These are phyloP conservation scores for Nudaria mundana DNA, from an alignment of 2,888 invertebrate genomes.

Conservation along the genomic window DNA sequence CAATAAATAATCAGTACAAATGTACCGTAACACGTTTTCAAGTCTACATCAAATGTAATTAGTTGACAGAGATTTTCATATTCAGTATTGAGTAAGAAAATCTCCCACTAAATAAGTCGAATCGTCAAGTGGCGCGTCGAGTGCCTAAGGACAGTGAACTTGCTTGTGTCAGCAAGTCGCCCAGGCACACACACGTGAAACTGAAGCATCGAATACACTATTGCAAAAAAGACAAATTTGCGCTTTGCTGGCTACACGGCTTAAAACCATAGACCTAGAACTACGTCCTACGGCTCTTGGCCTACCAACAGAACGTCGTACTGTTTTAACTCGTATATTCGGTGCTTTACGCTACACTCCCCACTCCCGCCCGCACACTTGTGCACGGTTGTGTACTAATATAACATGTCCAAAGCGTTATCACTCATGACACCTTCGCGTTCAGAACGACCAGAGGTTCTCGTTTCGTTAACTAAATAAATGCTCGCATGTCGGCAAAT, in stretches of 20 bases:
- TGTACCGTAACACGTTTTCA: conserved; percentile 31
- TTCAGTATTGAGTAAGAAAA: conserved; percentile 67
- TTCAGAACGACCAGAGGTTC: conserved; percentile 48
- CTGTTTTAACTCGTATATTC: too few species aligned
- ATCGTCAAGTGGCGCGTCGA: conserved; percentile 58
- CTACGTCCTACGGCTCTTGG: too few species aligned
- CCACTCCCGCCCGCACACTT: too few species aligned
- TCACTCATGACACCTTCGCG: conserved; percentile 66
- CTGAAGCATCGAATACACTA: too few species aligned
- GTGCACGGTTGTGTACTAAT: too few species aligned
- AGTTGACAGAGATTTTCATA: conserved; percentile 78
- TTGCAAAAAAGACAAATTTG: too few species aligned
- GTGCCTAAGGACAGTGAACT: conserved; percentile 72
- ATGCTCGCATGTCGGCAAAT: conserved; percentile 78
- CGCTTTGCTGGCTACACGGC: too few species aligned
- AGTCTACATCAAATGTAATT: conserved; percentile 53
- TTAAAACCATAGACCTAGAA: too few species aligned
- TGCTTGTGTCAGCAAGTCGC: conserved; percentile 77
- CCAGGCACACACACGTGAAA: conserved; percentile 60
- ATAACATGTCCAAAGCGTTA: too few species aligned
- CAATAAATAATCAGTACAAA: conserved; percentile 27
- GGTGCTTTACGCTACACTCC: too few species aligned
- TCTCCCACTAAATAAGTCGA: conserved; percentile 72
- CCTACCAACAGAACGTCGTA: too few species aligned
- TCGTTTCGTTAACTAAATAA: conserved; percentile 73